These are phyloP conservation scores for Heliconius charithonia DNA, from an alignment of 2,888 invertebrate species.

Conservation along the genomic window DNA sequence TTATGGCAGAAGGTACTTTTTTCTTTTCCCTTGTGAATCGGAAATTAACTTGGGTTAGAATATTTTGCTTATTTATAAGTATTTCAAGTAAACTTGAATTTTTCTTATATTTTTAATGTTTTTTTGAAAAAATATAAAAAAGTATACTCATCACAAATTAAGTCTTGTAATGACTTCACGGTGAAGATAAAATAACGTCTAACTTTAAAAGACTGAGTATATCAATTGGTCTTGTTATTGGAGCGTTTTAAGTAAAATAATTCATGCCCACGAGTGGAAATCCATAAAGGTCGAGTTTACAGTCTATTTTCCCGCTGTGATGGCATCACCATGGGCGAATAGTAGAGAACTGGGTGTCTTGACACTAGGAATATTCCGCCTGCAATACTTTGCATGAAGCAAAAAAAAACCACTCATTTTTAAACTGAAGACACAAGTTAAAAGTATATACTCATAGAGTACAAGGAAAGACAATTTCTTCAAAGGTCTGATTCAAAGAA, in stretches of 20 bases:
- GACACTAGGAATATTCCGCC: background rate
- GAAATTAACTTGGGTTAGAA: slow-evolving; percentile 8
- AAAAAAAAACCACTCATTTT: background rate
- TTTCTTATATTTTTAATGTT: slow-evolving; percentile 5
- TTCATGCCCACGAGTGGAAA: too few relatives aligned
- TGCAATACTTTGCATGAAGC: background rate
- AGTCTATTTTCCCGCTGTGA: too few relatives aligned
- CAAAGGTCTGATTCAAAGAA: slow-evolving; percentile 24
- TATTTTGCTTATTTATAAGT: background rate
- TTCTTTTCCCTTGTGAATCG: background rate
- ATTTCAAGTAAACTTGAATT: too few relatives aligned
- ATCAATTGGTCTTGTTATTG: too few relatives aligned
- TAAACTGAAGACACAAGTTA: background rate
- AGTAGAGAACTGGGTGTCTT: background rate
- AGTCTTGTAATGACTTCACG: too few relatives aligned
- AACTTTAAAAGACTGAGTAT: too few relatives aligned
- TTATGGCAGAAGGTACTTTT: background rate
- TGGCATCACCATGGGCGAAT: too few relatives aligned
- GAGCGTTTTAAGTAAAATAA: too few relatives aligned
- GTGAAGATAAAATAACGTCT: too few relatives aligned
- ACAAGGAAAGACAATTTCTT: background rate
- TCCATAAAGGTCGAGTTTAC: too few relatives aligned
- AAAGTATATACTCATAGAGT: background rate
- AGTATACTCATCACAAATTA: too few relatives aligned
- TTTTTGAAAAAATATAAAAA: too few relatives aligned